A percentile compares a stretch with the other conserved stretches of the same genome.
These are phyloP conservation scores for Hypolimnas misippus DNA, from an alignment of 2,888 invertebrate genomes.

Conservation along the genomic window DNA sequence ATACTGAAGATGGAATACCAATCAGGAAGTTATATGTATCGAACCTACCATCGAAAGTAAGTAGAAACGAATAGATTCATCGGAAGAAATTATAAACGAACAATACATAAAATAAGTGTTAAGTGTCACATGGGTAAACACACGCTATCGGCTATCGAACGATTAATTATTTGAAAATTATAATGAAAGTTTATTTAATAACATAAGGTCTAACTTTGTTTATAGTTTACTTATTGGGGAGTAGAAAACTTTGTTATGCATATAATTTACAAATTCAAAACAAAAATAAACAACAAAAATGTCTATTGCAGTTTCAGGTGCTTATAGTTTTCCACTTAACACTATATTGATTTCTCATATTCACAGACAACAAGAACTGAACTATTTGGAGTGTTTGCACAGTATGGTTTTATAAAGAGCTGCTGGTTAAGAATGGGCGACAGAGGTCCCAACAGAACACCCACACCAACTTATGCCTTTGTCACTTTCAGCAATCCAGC, in stretches of 20 bases:
- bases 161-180: neutral
- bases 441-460: slow-evolving; percentile 59
- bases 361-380: slow-evolving; percentile 82
- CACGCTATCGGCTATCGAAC: neutral
- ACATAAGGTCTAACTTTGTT: too few relatives aligned
- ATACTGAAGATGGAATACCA: slow-evolving; percentile 84
- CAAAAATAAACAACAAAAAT: too few relatives aligned
- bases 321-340: too few relatives aligned
- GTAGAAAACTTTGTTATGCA: too few relatives aligned
- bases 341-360: slow-evolving; percentile 5
- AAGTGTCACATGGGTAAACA: slow-evolving; percentile 5
- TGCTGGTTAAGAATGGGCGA: slow-evolving; percentile 81
- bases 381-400: slow-evolving; percentile 79
- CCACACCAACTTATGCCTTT: slow-evolving; percentile 80
- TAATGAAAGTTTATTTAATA: neutral
- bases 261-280: too few relatives aligned
- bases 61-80: neutral
- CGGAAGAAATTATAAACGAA: neutral
- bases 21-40: slow-evolving; percentile 84
- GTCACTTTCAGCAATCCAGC: slow-evolving; percentile 80
- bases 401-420: slow-evolving; percentile 83
- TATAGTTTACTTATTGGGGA: too few relatives aligned
- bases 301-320: too few relatives aligned
- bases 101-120: neutral
- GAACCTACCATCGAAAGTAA: slow-evolving; percentile 83